Evolutionary conservation across 30 jellyfish, hydroid and myxozoan genomes (phyloP).

Genomic region (Cassiopea xamachana): DNA sequence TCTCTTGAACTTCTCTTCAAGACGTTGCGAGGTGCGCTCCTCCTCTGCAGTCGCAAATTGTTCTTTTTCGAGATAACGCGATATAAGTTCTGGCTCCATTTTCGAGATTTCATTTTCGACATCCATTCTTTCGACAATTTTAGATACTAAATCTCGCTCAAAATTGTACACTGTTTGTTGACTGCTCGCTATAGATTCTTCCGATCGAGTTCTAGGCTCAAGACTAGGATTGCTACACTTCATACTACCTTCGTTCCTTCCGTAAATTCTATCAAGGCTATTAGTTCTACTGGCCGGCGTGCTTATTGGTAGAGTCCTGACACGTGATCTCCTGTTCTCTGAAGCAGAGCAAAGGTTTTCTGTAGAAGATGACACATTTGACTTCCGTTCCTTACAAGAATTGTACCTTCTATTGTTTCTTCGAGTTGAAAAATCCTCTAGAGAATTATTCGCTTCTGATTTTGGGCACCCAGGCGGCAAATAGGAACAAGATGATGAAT

Average conservation of each 20-base stretch:
- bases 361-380: slow-evolving; percentile 33
- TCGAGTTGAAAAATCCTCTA: not conserved
- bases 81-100: slow-evolving; percentile 68
- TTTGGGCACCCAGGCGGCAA: slow-evolving; percentile 61
- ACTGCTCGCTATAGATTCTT: slow-evolving; percentile 78
- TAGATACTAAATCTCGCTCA: slow-evolving; percentile 87
- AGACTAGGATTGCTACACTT: slow-evolving; percentile 1
- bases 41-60: slow-evolving; percentile 57
- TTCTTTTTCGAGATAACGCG: slow-evolving; percentile 61
- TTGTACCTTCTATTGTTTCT: slow-evolving; percentile 6
- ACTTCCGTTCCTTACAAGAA: slow-evolving; percentile 3
- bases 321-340: slow-evolving; percentile 51
- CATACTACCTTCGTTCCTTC: slow-evolving; percentile 33
- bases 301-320: slow-evolving; percentile 47
- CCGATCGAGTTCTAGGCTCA: slow-evolving; percentile 54
- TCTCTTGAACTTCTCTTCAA: slow-evolving; percentile 28
- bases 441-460: slow-evolving; percentile 17
- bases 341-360: slow-evolving; percentile 26
- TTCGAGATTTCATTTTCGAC: slow-evolving; percentile 82
- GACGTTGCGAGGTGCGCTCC: slow-evolving; percentile 35
- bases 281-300: slow-evolving; percentile 69
- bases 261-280: slow-evolving; percentile 62
- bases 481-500: slow-evolving; percentile 52
- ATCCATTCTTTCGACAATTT: slow-evolving; percentile 93
- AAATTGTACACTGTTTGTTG: slow-evolving; percentile 84